Conservation (phyloP, 2,888 invertebrate genomes). For the Sphaerophoria rueppellii region DNA sequence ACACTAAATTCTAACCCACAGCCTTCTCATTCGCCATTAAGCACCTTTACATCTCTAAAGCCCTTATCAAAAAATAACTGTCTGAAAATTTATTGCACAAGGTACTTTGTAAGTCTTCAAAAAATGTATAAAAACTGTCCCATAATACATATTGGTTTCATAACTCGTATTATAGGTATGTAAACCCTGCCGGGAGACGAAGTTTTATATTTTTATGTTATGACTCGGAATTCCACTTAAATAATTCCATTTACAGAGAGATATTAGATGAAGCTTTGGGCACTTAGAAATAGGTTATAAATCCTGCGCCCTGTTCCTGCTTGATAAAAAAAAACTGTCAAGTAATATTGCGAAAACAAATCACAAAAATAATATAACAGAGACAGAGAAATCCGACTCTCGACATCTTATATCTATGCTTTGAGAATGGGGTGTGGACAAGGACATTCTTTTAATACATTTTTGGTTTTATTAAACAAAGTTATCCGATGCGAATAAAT, state of each 20-base stretch:
- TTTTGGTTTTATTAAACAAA: slow-evolving; percentile 47
- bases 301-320: not conserved
- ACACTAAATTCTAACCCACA: not conserved
- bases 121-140: slow-evolving; percentile 8
- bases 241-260: slow-evolving; percentile 31
- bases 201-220: too few relatives aligned
- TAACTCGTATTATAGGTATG: slow-evolving; percentile 12
- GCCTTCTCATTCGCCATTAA: not conserved
- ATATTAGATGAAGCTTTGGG: slow-evolving; percentile 38
- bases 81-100: slow-evolving; percentile 47
- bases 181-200: not conserved
- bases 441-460: slow-evolving; percentile 25
- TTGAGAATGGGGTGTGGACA: not conserved
- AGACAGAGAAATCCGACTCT: not conserved
- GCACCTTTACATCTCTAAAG: slow-evolving; percentile 10
- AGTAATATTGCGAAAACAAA: slow-evolving; percentile 52
- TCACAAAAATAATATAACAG: slow-evolving; percentile 30
- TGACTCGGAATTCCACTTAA: not conserved
- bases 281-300: slow-evolving; percentile 54
- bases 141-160: not conserved
- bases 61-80: slow-evolving; percentile 54
- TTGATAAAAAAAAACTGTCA: slow-evolving; percentile 41
- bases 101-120: slow-evolving; percentile 35
- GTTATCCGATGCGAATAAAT: slow-evolving; percentile 27
- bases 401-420: too few relatives aligned